Percentiles rank a stretch among this genome's conserved stretches.
Conservation (phyloP, 2,113 vertebrate genomes). For the Silurus glanis region DNA sequence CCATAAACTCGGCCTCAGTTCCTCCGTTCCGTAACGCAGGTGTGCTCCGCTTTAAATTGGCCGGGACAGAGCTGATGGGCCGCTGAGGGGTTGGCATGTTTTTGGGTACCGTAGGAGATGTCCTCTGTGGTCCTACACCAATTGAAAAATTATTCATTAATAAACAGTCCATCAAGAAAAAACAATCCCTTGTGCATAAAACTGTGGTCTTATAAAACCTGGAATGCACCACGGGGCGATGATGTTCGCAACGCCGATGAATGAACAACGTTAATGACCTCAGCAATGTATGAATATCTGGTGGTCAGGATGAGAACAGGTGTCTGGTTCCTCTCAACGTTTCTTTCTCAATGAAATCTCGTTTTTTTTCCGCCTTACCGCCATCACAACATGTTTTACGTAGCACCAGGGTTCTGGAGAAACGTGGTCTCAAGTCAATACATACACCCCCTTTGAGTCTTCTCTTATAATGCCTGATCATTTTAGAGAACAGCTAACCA, state of each 20-base stretch:
- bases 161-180: not conserved
- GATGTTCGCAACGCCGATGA: not conserved
- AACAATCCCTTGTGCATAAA: not conserved
- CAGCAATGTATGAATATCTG: no score
- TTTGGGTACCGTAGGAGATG: slow-evolving; percentile 93
- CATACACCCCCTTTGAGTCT: no score
- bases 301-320: no score
- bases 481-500: no score
- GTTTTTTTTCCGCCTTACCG: no score
- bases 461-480: no score
- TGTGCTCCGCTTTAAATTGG: not conserved
- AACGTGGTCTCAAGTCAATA: no score
- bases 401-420: no score
- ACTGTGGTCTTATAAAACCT: not conserved
- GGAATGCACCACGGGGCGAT: not conserved
- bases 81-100: slow-evolving; percentile 83
- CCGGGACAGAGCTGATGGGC: slow-evolving; percentile 74
- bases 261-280: no score
- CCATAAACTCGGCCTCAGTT: slow-evolving; percentile 87
- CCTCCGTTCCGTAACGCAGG: slow-evolving; percentile 77
- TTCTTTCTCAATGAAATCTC: no score
- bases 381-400: no score
- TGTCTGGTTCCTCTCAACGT: no score
- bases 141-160: not conserved
- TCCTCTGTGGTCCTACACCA: slow-evolving; percentile 87